phyloP scores from a whole-genome alignment of 2,113 vertebrate genomes.

The Potamarius usumacintae region DNA sequence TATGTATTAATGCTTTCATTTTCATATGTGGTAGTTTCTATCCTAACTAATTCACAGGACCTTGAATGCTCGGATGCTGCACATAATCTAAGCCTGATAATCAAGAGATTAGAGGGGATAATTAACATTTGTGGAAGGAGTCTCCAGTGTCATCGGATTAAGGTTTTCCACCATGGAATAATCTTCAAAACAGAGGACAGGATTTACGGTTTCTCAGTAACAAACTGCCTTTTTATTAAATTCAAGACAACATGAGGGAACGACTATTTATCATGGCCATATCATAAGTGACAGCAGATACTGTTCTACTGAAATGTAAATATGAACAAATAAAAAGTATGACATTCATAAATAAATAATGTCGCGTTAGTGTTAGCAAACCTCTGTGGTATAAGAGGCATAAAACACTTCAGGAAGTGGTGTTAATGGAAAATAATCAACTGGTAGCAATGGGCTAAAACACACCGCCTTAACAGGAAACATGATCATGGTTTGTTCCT shows the following conservation, averaged over 20 bases:
- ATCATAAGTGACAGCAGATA: too few relatives aligned
- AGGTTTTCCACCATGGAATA: not conserved
- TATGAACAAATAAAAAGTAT: too few relatives aligned
- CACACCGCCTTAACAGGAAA: too few relatives aligned
- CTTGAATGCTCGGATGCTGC: not conserved
- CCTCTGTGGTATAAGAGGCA: too few relatives aligned
- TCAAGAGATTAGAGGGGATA: not conserved
- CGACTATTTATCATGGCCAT: not conserved
- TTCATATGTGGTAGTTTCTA: not conserved
- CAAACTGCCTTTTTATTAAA: not conserved
- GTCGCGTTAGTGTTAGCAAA: too few relatives aligned
- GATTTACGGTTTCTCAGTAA: not conserved
- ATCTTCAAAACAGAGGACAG: not conserved
- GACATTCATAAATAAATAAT: too few relatives aligned
- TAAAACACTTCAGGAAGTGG: too few relatives aligned
- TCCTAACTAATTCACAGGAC: not conserved
- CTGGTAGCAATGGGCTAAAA: too few relatives aligned
- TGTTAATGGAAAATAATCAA: too few relatives aligned
- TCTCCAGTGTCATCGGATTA: not conserved
- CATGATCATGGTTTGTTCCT: too few relatives aligned
- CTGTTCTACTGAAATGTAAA: too few relatives aligned
- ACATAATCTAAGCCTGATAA: not conserved
- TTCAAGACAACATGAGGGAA: not conserved
- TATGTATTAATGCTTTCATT: not conserved
- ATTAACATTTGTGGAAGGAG: not conserved